Base-by-base conservation (phyloP, 1,140 invertebrate species). In the Laupala kohalensis region DNA sequence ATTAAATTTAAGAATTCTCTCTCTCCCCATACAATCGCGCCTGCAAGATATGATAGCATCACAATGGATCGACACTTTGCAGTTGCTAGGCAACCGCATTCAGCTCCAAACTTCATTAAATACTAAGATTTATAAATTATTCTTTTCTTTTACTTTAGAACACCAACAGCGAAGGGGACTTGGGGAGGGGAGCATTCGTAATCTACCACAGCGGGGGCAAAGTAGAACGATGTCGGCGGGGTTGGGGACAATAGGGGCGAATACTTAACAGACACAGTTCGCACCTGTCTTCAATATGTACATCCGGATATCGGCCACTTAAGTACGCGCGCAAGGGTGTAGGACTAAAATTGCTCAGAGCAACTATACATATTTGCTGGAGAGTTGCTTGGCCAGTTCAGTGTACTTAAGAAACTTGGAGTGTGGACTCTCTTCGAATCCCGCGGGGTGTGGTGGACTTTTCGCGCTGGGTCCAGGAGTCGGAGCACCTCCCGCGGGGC, bases 391-490 rank as follows among this genome's bases (percentile, higher is more conserved):
- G 74, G 94, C 94, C 79, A 97, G 87, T 85, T 97, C 94, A 77
- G 94, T 95, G 84, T 97, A 97, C 84, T 97, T 97, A 74, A 96
- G 88, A 86, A 96, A 96, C 84, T 97, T 97, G 74, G 94, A 96
- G 83, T 96, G 94, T 23, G 94, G 93, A 80, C 92, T 95, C 80
- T 97, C 94, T 76, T 95, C 93, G 76, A 92, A 90, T 27, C 86
- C 86, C 69, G 85, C 83, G 66, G 28, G 53, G 25, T 72, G 70
- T 69, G 71, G 74, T 72, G 37, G 76, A 71, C 70, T 74, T 73
- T 71, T 75, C 74, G 27, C 74, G 74, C 30, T 75, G 29, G 74
- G 76, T 24, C 69, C 74, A 73, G 72, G 69, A 15, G 30, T 15
- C 6, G 30, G 6, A 15, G 30, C 30, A 69, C 73, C 76, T 15